phyloP scores from a whole-genome alignment of 2,888 invertebrate species.

The Habrosyne pyritoides region DNA sequence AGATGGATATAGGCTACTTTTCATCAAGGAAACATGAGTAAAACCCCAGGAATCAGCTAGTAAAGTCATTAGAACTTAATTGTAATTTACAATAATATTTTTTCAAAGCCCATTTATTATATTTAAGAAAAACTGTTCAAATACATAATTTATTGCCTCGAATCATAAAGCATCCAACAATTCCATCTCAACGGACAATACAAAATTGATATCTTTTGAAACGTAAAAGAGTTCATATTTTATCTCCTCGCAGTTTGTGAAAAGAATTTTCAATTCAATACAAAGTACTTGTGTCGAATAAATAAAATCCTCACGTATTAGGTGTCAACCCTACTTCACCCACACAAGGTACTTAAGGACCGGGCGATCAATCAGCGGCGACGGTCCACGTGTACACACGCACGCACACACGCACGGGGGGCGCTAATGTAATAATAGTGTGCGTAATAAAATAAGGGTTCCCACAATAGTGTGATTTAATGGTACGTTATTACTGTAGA shows the following conservation, averaged over 20 bases:
- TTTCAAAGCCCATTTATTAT: background rate
- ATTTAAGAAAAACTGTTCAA: background rate
- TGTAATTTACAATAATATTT: no score
- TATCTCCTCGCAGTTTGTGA: constrained; percentile 16
- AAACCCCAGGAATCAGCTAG: no score
- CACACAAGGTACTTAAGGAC: constrained; percentile 32
- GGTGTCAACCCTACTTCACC: constrained; percentile 46
- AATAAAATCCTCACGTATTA: constrained; percentile 25
- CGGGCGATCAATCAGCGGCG: constrained; percentile 46
- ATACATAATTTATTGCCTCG: constrained; percentile 7
- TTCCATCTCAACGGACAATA: constrained; percentile 4
- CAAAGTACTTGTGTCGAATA: background rate
- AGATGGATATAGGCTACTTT: no score
- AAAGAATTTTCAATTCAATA: constrained; percentile 10
- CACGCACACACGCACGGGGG: constrained; percentile 3
- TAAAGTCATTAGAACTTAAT: background rate
- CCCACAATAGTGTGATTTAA: constrained; percentile 5
- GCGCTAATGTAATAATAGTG: constrained; percentile 36
- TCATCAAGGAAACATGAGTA: no score
- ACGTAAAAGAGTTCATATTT: background rate
- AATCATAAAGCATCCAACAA: constrained; percentile 22
- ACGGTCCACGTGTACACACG: background rate
- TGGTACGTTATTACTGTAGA: background rate
- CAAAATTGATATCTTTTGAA: constrained; percentile 2
- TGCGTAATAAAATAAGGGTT: constrained; percentile 43